These are phyloP conservation scores for Candoia aspera DNA, from an alignment of 2,113 vertebrate genomes.

Conservation along the genomic window DNA sequence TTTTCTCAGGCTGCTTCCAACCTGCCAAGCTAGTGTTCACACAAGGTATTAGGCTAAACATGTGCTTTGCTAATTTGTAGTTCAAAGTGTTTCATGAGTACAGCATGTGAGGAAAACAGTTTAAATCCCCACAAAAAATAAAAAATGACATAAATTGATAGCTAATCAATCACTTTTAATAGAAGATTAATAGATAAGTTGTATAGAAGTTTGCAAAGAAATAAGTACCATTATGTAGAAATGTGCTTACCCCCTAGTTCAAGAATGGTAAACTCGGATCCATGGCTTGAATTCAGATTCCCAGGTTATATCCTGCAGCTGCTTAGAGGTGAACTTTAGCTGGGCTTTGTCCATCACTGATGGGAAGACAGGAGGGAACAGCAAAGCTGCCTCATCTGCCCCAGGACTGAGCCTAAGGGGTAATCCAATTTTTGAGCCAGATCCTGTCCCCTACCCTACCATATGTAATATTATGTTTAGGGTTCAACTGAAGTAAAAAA, in stretches of 20 bases:
- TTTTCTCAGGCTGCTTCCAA: slow-evolving; percentile 16
- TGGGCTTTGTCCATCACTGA: no score
- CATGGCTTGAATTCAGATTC: background rate
- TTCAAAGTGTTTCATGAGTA: background rate
- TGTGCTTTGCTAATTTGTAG: background rate
- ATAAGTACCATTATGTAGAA: background rate
- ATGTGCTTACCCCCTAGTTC: background rate
- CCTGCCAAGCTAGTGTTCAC: slow-evolving; percentile 38
- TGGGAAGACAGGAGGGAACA: background rate
- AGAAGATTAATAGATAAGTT: background rate
- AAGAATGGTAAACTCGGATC: background rate
- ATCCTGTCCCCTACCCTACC: background rate
- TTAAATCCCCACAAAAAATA: background rate
- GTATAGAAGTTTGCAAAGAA: background rate
- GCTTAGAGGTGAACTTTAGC: background rate
- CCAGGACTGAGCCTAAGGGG: background rate
- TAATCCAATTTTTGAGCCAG: background rate
- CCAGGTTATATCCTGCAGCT: background rate
- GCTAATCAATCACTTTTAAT: background rate
- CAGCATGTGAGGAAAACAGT: background rate
- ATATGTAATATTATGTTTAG: background rate
- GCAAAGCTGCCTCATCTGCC: background rate
- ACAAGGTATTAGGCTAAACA: background rate
- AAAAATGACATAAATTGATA: background rate
- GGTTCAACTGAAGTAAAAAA: background rate